A percentile compares a stretch with the other conserved stretches of the same genome.
Conservation (phyloP, 23 tunicate species). For the Oikopleura albicans region DNA sequence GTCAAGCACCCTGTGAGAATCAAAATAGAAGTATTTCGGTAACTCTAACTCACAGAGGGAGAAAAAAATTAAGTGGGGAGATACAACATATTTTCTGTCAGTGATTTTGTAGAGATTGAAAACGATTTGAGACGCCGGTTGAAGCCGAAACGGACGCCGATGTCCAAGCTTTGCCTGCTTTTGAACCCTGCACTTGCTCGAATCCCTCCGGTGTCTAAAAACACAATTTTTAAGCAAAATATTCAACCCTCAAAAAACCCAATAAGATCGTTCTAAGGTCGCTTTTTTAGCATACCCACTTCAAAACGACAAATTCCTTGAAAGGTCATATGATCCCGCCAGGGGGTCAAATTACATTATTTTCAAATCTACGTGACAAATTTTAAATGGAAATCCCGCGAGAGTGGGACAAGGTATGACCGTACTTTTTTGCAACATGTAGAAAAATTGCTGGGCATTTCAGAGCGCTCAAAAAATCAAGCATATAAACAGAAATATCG, state of each 20-base stretch:
- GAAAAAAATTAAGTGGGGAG: background rate
- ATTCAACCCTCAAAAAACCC: too few species aligned
- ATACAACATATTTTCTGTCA: background rate
- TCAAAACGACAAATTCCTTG: background rate
- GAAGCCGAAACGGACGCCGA: background rate
- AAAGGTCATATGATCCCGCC: too few species aligned
- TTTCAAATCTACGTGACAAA: too few species aligned
- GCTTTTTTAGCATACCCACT: background rate
- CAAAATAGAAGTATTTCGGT: background rate
- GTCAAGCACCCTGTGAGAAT: background rate
- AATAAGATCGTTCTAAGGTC: too few species aligned
- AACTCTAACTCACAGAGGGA: background rate
- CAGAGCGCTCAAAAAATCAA: too few species aligned
- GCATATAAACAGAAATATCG: too few species aligned
- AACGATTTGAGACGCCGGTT: constrained; percentile 5
- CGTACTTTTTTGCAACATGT: too few species aligned
- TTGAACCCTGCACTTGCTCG: background rate
- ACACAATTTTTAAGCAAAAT: too few species aligned
- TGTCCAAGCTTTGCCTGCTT: background rate
- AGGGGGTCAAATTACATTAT: too few species aligned
- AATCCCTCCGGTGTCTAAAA: constrained; percentile 14
- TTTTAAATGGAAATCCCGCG: too few species aligned
- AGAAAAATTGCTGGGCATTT: too few species aligned
- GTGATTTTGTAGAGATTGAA: background rate
- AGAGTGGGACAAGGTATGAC: too few species aligned